These are phyloP conservation scores for Diplazon laetatorius DNA, from an alignment of 2,888 invertebrate genomes.

Conservation along the genomic window DNA sequence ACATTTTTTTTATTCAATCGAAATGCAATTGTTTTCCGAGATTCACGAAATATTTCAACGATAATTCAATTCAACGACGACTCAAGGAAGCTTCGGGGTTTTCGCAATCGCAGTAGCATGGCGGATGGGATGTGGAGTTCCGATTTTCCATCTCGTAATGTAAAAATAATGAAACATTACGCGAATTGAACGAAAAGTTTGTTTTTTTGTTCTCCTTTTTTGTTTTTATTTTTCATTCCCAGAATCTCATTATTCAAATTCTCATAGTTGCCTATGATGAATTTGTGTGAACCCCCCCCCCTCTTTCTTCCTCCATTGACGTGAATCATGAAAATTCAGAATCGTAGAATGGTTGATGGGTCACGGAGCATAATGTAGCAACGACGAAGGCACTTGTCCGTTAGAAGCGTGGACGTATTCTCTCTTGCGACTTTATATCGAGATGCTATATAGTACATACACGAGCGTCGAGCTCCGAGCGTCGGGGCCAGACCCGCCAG, in stretches of 20 bases:
- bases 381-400: slow-evolving; percentile 46
- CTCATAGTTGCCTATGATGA: too few relatives aligned
- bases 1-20: neutral
- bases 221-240: neutral
- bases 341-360: slow-evolving; percentile 29
- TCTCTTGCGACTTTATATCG: slow-evolving; percentile 66
- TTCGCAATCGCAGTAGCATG: too few relatives aligned
- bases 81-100: too few relatives aligned
- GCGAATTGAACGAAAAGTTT: neutral
- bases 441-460: slow-evolving; percentile 46
- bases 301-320: too few relatives aligned
- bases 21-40: too few relatives aligned
- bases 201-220: slow-evolving; percentile 9
- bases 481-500: neutral
- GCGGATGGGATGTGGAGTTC: too few relatives aligned
- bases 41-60: too few relatives aligned
- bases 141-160: too few relatives aligned
- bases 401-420: slow-evolving; percentile 42
- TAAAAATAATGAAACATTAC: too few relatives aligned
- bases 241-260: too few relatives aligned
- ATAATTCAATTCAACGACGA: too few relatives aligned
- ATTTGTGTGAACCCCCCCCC: slow-evolving; percentile 14
- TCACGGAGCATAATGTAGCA: slow-evolving; percentile 21
- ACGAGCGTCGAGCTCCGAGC: neutral
- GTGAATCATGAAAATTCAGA: slow-evolving; percentile 8